phyloP scores from a whole-genome alignment of 2,797 vertebrate genomes.

The Epinephelus awoara region DNA sequence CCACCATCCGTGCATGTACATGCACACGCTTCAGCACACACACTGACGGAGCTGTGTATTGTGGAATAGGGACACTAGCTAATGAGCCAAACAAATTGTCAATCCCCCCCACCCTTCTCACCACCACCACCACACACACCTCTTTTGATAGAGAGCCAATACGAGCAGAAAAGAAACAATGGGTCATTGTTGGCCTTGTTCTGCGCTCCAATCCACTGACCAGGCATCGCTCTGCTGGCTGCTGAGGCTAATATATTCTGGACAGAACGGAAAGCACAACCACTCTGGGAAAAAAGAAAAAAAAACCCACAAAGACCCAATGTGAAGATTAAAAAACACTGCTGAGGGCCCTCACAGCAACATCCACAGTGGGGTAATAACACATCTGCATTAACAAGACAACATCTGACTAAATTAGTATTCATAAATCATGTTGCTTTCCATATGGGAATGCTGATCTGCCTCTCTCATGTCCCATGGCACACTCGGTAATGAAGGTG shows the following conservation, averaged over 20 bases:
- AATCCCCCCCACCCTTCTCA: constrained; percentile 10
- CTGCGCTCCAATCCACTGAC: constrained; percentile 35
- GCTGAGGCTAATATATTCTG: constrained; percentile 38
- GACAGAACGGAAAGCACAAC: constrained; percentile 11
- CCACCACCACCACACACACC: neutral
- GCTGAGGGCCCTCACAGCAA: constrained; percentile 5
- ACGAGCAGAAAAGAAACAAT: constrained; percentile 33
- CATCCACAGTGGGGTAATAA: constrained; percentile 24
- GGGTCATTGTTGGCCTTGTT: constrained; percentile 45
- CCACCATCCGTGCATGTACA: neutral
- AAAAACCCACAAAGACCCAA: neutral
- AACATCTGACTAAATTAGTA: constrained; percentile 47
- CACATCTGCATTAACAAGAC: constrained; percentile 45
- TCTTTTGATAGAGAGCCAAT: constrained; percentile 37
- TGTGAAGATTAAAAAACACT: constrained; percentile 2
- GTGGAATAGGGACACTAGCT: constrained; percentile 34
- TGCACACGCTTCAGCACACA: constrained; percentile 25
- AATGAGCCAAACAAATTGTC: constrained; percentile 57
- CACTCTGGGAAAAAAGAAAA: neutral
- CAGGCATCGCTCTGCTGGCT: constrained; percentile 22
- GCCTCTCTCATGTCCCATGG: constrained; percentile 30
- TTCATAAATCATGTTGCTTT: constrained; percentile 44
- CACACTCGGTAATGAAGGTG: constrained; percentile 31
- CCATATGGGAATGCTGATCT: constrained; percentile 38
- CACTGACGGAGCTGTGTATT: neutral